phyloP scores from a whole-genome alignment of 1,140 invertebrate genomes.

The Stratiolaelaps scimitus region DNA sequence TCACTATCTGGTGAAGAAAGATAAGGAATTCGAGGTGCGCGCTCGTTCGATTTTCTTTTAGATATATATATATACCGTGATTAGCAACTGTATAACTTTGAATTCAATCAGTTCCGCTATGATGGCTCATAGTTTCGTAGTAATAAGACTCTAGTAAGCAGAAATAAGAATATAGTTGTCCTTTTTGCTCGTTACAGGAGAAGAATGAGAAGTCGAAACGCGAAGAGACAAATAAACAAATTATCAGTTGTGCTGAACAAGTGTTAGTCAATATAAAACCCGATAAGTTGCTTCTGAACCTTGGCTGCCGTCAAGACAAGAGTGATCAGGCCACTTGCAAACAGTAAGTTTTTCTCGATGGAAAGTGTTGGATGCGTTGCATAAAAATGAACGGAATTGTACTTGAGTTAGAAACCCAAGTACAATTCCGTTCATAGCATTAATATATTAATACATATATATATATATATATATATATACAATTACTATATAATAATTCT shows the following conservation, averaged over 20 bases:
- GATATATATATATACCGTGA: no score
- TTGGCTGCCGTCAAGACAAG: constrained; percentile 22
- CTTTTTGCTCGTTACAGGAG: constrained; percentile 12
- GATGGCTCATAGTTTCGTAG: neutral
- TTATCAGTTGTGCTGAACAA: neutral
- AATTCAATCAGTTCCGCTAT: neutral
- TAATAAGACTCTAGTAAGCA: no score
- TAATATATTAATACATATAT: no score
- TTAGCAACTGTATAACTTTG: neutral
- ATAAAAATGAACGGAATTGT: no score
- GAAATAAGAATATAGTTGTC: no score
- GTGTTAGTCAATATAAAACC: constrained; percentile 3
- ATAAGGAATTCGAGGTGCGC: neutral
- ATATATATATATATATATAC: no score
- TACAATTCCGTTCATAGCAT: no score
- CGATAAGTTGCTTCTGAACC: constrained; percentile 7
- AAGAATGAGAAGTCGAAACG: neutral
- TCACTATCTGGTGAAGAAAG: constrained; percentile 5
- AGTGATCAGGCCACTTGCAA: constrained; percentile 28
- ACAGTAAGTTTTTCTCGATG: constrained; percentile 36
- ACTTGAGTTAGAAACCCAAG: no score
- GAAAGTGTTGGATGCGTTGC: no score
- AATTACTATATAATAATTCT: no score
- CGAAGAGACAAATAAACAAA: constrained; percentile 9
- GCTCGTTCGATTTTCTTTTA: no score